Evolutionary conservation across 1,140 invertebrate genomes (phyloP), one percentile per base, ranked within the genome.

Genomic region (Heliconius congener): DNA sequence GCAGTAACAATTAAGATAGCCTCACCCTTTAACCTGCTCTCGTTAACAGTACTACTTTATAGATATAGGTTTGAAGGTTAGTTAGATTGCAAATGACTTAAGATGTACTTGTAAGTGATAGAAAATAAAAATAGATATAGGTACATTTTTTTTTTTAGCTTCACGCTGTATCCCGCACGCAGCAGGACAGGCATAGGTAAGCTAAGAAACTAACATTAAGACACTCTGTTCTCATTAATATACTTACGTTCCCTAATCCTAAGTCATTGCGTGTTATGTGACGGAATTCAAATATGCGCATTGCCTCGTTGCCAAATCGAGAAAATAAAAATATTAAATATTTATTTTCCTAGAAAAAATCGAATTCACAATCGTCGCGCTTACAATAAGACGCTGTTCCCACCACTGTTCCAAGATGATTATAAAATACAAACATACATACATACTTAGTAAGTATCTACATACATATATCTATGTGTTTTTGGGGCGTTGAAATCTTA

Each of bases 11-110:
- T 66, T 66, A 66, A 66, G 60, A 66, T 66, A 66, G 60, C 60
- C 27, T 66, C 60, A 66, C 60, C 60, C 60, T 66, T 66, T 66
- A 66, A 66, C 60, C 60, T 66, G 60, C 60, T 66, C 60, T 66
- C 60, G 60, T 66, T 66, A 66, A 66, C 23, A 66, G 27, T 16
- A 5, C 60, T 66, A 66, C 60, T 66, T 66, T 66, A 66, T 66
- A 66, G 60, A 66, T 66, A 27, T 66, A 66, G 60, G 60, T 66
- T 66, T 66, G 60, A 66, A 66, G 60, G 60, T 30, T 66, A 66
- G 57, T 60, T 30, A 27, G 60, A 66, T 66, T 66, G 60, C 60
- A 66, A 66, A 66, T 66, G 60, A 66, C 8, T 66, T 66, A 5
- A 66, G 27, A 66, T 27, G 13, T 46, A 46, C 42, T 46, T 3